phyloP scores from a whole-genome alignment of 2,888 invertebrate species.

The Embidobia sp. region DNA sequence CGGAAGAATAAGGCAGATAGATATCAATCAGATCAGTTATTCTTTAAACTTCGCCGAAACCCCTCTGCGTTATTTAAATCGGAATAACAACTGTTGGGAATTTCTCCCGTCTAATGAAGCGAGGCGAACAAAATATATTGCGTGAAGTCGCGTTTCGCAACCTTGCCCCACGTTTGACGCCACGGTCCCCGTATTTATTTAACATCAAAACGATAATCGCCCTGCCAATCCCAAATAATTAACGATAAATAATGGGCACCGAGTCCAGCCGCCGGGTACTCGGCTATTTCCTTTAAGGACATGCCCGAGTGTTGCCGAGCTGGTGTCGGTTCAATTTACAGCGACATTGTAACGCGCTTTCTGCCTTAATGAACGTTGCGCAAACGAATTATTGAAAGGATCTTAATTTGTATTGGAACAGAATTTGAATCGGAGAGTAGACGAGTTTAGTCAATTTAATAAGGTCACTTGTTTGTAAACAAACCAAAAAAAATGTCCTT shows the following conservation, averaged over 20 bases:
- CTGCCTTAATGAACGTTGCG: too few relatives aligned
- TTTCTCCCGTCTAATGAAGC: constrained; percentile 35
- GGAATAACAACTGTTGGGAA: constrained; percentile 41
- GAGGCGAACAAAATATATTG: constrained; percentile 25
- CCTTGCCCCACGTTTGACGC: background rate
- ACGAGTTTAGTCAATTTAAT: too few relatives aligned
- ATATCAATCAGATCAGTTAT: constrained; percentile 62
- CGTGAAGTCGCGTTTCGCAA: constrained; percentile 25
- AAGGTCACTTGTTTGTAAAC: too few relatives aligned
- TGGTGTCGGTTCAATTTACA: too few relatives aligned
- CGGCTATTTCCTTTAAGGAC: background rate
- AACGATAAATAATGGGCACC: constrained; percentile 25
- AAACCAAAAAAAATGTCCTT: too few relatives aligned
- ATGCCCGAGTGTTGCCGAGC: too few relatives aligned
- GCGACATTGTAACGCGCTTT: too few relatives aligned
- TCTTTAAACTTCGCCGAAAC: constrained; percentile 55
- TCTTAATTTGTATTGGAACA: background rate
- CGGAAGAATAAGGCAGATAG: constrained; percentile 53
- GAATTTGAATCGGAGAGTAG: too few relatives aligned
- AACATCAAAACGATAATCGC: constrained; percentile 22
- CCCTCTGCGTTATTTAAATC: constrained; percentile 48
- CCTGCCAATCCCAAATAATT: constrained; percentile 13
- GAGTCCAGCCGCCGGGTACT: background rate
- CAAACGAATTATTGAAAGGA: too few relatives aligned
- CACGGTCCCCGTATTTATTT: constrained; percentile 21